Evolutionary conservation across 64 coral and sea anemone genomes (phyloP), one percentile per base, ranked within the genome.

Genomic region (Montipora sp.): DNA sequence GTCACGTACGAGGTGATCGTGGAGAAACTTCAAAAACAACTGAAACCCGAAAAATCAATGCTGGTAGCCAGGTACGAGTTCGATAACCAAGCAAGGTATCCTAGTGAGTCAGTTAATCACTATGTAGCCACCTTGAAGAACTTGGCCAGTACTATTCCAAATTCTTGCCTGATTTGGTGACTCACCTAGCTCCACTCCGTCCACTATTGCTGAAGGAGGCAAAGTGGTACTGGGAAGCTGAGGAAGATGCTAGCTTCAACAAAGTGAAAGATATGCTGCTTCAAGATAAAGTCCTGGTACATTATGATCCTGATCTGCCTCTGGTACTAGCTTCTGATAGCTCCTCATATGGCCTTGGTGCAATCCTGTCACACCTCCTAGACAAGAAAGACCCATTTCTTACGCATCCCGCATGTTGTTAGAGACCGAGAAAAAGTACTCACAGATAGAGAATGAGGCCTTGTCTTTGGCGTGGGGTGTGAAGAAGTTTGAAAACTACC

Each of bases 401-500:
- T 88, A 73, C 55, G 69, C 85, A 2, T 74, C 68, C 69, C 63
- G 85, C 5, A 75, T 84, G 9, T 51, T 69, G 88, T 76, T 18
- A 22, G 79, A 19, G 24, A 95, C 78, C 19, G 77, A 43, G 22
- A 36, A 36, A 36, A 36, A 36, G 36, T 36, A 36, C 36, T 36
- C 36, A 36, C 36, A 36, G 79, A 90, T 70, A 83, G 80, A 66
- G 63, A 87, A 87, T 21, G 82, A 83, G 45, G 78, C 78, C 24
- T 79, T 94, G 3, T 44, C 55, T 22, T 18, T 88, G 47, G 48
- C 21, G 5, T 80, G 83, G 91, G 87, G 92, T 9, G 78, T 90
- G 24, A 15, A 68, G 72, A 95, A 79, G 68, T 95, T 90, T 88
- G 74, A 95, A 53, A 86, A 75, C 1, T 90, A 87, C 18, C 75